Conservation (phyloP, 2,888 invertebrate genomes). For the Dexiosoma caninum region DNA sequence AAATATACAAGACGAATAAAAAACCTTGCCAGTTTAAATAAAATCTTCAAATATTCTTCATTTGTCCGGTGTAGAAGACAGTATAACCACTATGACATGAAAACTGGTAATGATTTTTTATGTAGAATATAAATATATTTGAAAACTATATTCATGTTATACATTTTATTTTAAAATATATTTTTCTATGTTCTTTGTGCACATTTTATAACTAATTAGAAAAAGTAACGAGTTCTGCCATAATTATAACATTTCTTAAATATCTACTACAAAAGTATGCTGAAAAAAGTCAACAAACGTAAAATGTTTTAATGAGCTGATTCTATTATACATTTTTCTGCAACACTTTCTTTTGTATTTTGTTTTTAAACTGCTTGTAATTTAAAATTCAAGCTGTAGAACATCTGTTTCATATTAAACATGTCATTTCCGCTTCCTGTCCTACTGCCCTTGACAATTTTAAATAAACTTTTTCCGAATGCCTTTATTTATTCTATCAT, state of each 20-base stretch:
- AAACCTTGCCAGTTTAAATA: too few species aligned
- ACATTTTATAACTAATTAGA: neutral
- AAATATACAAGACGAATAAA: too few species aligned
- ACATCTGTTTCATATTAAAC: constrained; percentile 73
- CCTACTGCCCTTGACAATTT: constrained; percentile 64
- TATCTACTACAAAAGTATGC: neutral
- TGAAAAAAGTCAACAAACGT: neutral
- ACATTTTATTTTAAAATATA: too few species aligned
- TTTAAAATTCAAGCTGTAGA: constrained; percentile 20
- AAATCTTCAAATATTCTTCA: too few species aligned
- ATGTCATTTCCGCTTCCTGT: constrained; percentile 74
- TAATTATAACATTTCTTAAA: neutral
- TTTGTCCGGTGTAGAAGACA: too few species aligned
- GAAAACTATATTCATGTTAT: too few species aligned
- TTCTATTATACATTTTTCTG: neutral
- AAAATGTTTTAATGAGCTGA: neutral
- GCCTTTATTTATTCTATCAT: neutral
- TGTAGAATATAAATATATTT: neutral
- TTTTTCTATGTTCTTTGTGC: neutral
- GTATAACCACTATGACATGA: too few species aligned
- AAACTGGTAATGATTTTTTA: too few species aligned
- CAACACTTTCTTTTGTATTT: constrained; percentile 6
- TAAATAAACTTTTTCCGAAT: constrained; percentile 6
- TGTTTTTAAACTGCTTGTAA: neutral
- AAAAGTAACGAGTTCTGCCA: neutral